Base-by-base conservation (phyloP, 2,113 vertebrate genomes). In the Henicopernis longicauda region DNA sequence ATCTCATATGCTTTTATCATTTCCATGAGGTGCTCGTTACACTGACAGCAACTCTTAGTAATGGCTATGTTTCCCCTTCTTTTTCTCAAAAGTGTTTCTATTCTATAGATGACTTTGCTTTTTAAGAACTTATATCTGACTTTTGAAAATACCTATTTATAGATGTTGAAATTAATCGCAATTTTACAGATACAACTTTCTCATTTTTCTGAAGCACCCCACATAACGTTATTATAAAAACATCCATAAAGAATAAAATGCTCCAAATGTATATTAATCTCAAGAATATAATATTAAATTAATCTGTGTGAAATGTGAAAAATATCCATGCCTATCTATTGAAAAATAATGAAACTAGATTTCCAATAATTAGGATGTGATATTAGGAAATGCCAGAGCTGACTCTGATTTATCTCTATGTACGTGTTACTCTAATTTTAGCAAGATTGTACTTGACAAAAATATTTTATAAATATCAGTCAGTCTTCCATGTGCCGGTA, bases 401-500 rank as follows among this genome's bases (percentile, higher is more conserved):
- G 34, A 83, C 36, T 92, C 36, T 63, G 47, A 66, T 84, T 92
- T 92, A 50, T 91, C 34, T 50, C 32, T 74, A 13, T 78, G 59
- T 86, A 67, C 0, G 0, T 55, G 38, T 59, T 94, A 57, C 25
- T 83, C 63, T 91, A 96, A 95, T 90, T 94, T 80, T 90, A 90
- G 31, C 32, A 90, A 65, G 45, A 88, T 58, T 91, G 67, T 90
- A 85, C 78, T 93, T 79, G 78, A 91, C 70, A 95, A 93, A 96
- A 95, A 94, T 93, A 90, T 94, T 96, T 78, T 85, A 90, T 90
- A 88, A 96, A 93, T 93, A 91, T 76, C 85, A 85, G 34, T 54
- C 74, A 82, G 22, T 82, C 74, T 95, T 91, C 19, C 32, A 69
- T 65, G 82, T 94, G 70, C 62, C 8, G 4, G 58, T 89, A 90